These are phyloP conservation scores for Sebastes glaucus DNA, from an alignment of 2,797 vertebrate species.

Conservation along the genomic window DNA sequence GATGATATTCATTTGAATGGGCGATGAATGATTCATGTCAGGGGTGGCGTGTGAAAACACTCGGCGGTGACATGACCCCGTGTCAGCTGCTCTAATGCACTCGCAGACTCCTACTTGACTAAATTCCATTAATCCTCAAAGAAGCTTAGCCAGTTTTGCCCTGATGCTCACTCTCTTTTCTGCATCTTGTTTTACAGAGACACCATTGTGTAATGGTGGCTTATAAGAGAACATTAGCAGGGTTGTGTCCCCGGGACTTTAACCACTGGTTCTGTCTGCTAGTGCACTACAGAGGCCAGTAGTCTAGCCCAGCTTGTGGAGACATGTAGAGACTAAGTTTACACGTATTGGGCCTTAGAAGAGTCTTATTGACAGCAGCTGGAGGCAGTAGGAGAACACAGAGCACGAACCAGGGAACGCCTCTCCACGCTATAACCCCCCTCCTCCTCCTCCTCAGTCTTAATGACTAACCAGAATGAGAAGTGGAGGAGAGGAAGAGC, in stretches of 20 bases:
- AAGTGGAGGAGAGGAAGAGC: slow-evolving; percentile 79
- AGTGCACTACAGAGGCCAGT: slow-evolving; percentile 23
- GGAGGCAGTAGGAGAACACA: slow-evolving; percentile 63
- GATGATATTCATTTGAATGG: slow-evolving; percentile 77
- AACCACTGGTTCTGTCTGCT: slow-evolving; percentile 48
- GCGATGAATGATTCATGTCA: slow-evolving; percentile 78
- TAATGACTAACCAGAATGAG: slow-evolving; percentile 86
- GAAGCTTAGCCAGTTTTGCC: slow-evolving; percentile 78
- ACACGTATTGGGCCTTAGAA: slow-evolving; percentile 46
- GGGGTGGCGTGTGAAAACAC: slow-evolving; percentile 68
- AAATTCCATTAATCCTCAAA: slow-evolving; percentile 83
- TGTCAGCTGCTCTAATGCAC: slow-evolving; percentile 72
- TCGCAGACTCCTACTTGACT: slow-evolving; percentile 77
- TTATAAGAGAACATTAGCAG: slow-evolving; percentile 69
- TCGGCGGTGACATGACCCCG: slow-evolving; percentile 66
- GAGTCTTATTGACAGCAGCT: slow-evolving; percentile 76
- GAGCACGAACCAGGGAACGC: slow-evolving; percentile 70
- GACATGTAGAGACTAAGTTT: slow-evolving; percentile 52
- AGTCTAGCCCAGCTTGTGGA: slow-evolving; percentile 50
- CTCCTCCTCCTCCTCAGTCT: slow-evolving; percentile 54
- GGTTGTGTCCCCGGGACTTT: slow-evolving; percentile 57
- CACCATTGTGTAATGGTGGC: slow-evolving; percentile 77
- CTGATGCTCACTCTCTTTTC: slow-evolving; percentile 65
- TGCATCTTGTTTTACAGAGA: slow-evolving; percentile 78
- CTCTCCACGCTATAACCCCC: slow-evolving; percentile 49